A percentile compares a stretch with the other conserved stretches of the same genome.
Evolutionary conservation across 2,888 invertebrate genomes (phyloP).

Genomic region (Sicus ferrugineus): DNA sequence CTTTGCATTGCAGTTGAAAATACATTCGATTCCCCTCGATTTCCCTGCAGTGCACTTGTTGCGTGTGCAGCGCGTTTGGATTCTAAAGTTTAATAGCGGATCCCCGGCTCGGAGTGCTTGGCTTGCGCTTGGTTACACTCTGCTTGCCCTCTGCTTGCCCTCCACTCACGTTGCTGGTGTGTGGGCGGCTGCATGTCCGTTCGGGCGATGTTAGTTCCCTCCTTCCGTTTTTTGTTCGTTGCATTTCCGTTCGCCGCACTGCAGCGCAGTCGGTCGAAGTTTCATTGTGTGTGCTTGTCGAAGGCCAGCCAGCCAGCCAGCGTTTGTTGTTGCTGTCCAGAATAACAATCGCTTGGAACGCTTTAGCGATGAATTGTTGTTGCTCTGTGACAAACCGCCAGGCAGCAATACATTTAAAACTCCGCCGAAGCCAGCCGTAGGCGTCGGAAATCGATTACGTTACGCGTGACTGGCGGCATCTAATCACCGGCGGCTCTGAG

Average conservation of each 20-base stretch:
- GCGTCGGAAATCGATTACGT: too few relatives aligned
- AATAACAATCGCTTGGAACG: too few relatives aligned
- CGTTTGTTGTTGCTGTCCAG: neutral
- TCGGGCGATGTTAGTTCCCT: neutral
- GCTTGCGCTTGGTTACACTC: neutral
- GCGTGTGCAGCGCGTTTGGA: neutral
- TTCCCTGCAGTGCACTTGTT: neutral
- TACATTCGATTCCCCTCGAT: neutral
- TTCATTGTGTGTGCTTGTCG: neutral
- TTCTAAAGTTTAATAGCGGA: neutral
- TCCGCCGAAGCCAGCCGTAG: too few relatives aligned
- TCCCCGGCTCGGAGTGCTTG: neutral
- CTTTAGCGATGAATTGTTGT: too few relatives aligned
- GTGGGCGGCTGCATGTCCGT: neutral
- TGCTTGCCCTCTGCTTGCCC: neutral
- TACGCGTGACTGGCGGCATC: too few relatives aligned
- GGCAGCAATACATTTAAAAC: too few relatives aligned
- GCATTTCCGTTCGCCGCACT: neutral
- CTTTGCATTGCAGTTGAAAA: neutral
- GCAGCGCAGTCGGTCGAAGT: neutral
- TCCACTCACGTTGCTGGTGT: neutral
- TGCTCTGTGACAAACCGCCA: too few relatives aligned
- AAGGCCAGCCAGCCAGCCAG: neutral
- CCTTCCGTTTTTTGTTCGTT: neutral
- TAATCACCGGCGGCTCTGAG: too few relatives aligned